phyloP scores from a whole-genome alignment of 2,888 invertebrate genomes.

The Cyclophora punctaria region DNA sequence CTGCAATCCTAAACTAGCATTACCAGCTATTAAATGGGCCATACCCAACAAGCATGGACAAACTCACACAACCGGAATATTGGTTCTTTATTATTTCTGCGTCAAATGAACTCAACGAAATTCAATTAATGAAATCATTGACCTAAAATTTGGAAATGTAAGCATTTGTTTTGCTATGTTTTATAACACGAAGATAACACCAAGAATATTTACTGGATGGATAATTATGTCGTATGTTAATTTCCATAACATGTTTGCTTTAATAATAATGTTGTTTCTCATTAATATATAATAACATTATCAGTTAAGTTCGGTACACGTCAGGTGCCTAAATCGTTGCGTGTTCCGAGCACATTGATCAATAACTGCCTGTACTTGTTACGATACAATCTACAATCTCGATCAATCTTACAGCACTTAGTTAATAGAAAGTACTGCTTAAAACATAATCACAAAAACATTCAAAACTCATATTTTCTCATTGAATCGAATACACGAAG shows the following conservation, averaged over 20 bases:
- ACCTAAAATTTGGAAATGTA: background rate
- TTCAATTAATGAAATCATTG: too few species aligned
- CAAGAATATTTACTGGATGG: too few species aligned
- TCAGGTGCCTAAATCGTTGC: slow-evolving; percentile 52
- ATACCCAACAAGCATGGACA: background rate
- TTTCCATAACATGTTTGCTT: too few species aligned
- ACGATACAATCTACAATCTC: slow-evolving; percentile 29
- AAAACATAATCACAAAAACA: too few species aligned
- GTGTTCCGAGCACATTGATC: slow-evolving; percentile 50
- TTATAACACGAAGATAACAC: background rate
- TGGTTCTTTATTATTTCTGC: too few species aligned
- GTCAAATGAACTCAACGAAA: too few species aligned
- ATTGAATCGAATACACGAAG: too few species aligned
- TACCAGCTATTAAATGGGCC: slow-evolving; percentile 5
- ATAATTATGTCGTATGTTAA: too few species aligned
- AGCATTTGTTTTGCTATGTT: background rate
- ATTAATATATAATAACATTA: slow-evolving; percentile 11
- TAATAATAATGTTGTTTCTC: too few species aligned
- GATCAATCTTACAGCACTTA: background rate
- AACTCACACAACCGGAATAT: background rate
- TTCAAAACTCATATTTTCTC: too few species aligned
- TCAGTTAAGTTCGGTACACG: slow-evolving; percentile 37
- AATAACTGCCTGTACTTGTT: slow-evolving; percentile 46
- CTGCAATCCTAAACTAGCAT: slow-evolving; percentile 4
- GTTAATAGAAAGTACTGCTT: background rate